phyloP scores from a whole-genome alignment of 2,888 invertebrate species.

The Rhorus exstirpatorius region DNA sequence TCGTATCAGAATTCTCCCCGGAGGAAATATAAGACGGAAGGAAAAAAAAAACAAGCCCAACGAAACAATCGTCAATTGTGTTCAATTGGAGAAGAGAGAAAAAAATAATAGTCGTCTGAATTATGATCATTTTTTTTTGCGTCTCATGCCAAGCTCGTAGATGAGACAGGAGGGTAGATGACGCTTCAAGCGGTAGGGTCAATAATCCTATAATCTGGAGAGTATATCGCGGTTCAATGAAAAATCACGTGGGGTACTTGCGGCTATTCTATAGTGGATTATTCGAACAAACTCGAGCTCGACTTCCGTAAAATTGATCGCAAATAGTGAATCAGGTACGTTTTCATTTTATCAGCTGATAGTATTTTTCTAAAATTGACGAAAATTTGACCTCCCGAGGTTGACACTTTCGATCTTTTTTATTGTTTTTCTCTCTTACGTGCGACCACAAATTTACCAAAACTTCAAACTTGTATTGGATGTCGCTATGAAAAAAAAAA shows the following conservation, averaged over 20 bases:
- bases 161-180: no score
- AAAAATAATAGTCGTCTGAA: neutral
- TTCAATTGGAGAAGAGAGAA: neutral
- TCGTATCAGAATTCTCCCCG: neutral
- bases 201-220: no score
- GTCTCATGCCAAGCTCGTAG: neutral
- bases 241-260: no score
- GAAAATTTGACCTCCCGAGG: neutral
- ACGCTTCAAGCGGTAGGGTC: no score
- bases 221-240: no score
- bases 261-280: no score
- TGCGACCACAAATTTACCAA: no score
- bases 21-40: neutral
- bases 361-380: neutral
- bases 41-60: neutral
- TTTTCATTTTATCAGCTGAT: neutral
- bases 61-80: neutral
- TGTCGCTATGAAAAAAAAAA: neutral
- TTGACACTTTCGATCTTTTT: neutral
- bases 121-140: neutral
- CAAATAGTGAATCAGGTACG: neutral
- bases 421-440: neutral
- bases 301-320: neutral
- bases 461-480: no score
- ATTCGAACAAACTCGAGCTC: neutral